Evolutionary conservation across 2,888 invertebrate species (phyloP).

Genomic region (Microdon myrmicae): DNA sequence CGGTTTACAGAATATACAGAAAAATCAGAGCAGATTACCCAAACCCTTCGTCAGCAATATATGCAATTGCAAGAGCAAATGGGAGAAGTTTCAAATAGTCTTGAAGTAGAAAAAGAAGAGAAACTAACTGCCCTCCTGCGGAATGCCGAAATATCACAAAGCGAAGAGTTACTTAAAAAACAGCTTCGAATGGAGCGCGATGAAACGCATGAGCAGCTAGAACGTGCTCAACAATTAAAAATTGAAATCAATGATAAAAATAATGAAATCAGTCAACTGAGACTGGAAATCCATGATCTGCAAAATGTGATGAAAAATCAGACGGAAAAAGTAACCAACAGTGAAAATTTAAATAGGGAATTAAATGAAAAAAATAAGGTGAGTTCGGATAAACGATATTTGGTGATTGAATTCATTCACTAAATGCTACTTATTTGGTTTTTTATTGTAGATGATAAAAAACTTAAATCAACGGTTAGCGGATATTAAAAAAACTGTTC

Average conservation of each 20-base stretch:
- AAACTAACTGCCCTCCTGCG: conserved; percentile 80
- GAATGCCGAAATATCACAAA: conserved; percentile 85
- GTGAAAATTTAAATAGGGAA: conserved; percentile 68
- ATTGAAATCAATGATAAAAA: conserved; percentile 63
- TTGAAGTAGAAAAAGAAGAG: conserved; percentile 74
- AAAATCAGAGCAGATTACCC: conserved; percentile 62
- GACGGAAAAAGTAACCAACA: conserved; percentile 56
- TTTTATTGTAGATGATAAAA: conserved; percentile 78
- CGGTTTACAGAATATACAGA: conserved; percentile 63
- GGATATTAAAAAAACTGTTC: conserved; percentile 91
- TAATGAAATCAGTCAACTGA: conserved; percentile 67
- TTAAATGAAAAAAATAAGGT: conserved; percentile 75
- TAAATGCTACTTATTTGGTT: conserved; percentile 11
- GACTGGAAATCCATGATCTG: conserved; percentile 56
- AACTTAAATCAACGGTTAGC: conserved; percentile 86
- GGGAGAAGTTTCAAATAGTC: conserved; percentile 55
- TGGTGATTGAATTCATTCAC: conserved; percentile 4
- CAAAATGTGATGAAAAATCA: conserved; percentile 55
- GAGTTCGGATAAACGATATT: not conserved
- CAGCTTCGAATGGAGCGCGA: conserved; percentile 78
- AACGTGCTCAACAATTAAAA: conserved; percentile 68
- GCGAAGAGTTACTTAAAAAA: conserved; percentile 79
- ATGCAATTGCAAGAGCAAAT: conserved; percentile 60
- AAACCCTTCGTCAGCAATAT: conserved; percentile 59
- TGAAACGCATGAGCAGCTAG: conserved; percentile 69